A percentile compares a stretch with the other conserved stretches of the same genome.
Conservation (phyloP, 2,113 vertebrate species). For the Myanophis thanlyinensis region DNA sequence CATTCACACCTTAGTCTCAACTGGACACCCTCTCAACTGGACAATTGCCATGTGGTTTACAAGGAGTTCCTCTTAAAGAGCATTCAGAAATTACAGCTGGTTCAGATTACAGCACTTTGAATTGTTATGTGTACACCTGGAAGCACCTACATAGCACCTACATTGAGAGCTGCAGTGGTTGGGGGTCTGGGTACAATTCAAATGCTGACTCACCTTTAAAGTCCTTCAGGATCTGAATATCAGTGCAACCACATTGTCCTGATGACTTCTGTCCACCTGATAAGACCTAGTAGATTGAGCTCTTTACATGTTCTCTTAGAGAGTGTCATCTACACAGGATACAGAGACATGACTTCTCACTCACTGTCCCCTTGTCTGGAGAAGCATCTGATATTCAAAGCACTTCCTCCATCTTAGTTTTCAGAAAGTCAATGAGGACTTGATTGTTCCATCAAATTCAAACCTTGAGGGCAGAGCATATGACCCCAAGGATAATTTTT, state of each 20-base stretch:
- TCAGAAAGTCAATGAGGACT: not conserved
- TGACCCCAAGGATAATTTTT: not conserved
- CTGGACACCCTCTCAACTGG: not conserved
- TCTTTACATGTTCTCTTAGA: not conserved
- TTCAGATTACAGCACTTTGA: not conserved
- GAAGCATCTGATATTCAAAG: not conserved
- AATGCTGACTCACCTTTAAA: not conserved
- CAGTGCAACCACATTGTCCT: not conserved
- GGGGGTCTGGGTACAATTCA: not conserved
- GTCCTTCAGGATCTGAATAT: not conserved
- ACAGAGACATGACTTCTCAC: not conserved
- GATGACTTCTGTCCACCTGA: not conserved
- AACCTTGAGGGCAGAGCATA: not conserved
- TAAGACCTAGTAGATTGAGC: not conserved
- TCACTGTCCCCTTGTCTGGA: not conserved
- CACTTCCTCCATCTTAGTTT: not conserved
- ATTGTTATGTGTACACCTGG: not conserved
- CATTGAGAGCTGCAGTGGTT: not conserved
- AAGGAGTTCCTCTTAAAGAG: not conserved
- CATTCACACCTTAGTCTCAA: not conserved
- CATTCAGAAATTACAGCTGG: not conserved
- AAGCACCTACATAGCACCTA: not conserved
- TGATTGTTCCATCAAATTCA: not conserved
- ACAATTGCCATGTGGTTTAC: not conserved
- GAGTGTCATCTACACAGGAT: not conserved